A percentile compares a stretch with the other conserved stretches of the same genome.
phyloP scores from a whole-genome alignment of 2,888 invertebrate genomes.

The Tachystola acroxantha region DNA sequence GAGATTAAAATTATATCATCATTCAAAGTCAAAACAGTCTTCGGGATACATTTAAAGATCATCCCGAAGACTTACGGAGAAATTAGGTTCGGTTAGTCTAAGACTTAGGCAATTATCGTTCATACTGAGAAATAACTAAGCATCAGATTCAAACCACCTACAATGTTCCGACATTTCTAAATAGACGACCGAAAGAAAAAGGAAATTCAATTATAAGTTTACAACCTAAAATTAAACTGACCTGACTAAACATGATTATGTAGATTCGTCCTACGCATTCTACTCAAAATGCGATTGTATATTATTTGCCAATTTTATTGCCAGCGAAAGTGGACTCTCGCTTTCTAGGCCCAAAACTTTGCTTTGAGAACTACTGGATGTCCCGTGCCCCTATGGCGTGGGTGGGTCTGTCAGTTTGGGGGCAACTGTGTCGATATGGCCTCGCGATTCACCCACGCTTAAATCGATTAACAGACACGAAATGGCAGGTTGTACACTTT shows the following conservation, averaged over 20 bases:
- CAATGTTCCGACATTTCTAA: no score
- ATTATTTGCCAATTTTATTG: constrained; percentile 22
- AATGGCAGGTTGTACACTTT: constrained; percentile 5
- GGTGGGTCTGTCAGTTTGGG: not conserved
- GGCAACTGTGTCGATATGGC: constrained; percentile 1
- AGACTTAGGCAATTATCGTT: no score
- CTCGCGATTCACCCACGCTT: constrained; percentile 16
- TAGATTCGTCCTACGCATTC: not conserved
- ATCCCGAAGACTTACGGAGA: no score
- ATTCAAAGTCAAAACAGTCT: no score
- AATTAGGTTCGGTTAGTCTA: no score
- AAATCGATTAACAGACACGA: constrained; percentile 6
- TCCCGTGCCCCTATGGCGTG: constrained; percentile 5
- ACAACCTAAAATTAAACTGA: not conserved
- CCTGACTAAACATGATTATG: not conserved
- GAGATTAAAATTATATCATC: no score
- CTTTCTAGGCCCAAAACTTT: constrained; percentile 51
- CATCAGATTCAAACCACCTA: no score
- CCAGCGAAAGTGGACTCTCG: constrained; percentile 54
- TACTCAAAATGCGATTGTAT: not conserved
- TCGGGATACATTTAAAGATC: no score
- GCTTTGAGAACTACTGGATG: constrained; percentile 12
- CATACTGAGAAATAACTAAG: no score
- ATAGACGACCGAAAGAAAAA: no score
- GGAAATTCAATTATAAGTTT: constrained; percentile 8